Conservation (phyloP, 1,140 invertebrate genomes). For the Drosophila nigromelanica region DNA sequence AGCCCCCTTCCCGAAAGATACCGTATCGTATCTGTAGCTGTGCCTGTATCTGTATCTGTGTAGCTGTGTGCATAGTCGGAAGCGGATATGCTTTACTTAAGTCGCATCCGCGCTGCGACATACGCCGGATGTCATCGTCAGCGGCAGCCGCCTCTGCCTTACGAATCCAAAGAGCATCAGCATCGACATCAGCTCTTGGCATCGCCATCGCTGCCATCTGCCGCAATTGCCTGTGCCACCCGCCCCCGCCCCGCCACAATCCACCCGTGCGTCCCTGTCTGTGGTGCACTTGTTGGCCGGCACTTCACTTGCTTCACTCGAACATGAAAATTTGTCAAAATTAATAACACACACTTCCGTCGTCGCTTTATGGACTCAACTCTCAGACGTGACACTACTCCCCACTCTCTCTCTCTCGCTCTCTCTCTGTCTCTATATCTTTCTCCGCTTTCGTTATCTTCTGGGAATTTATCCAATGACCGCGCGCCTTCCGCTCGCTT, state of each 20-base stretch:
- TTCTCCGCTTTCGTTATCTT: slow-evolving; percentile 22
- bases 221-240: slow-evolving; percentile 15
- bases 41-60: slow-evolving; percentile 11
- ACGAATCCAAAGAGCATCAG: slow-evolving; percentile 2
- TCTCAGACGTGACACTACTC: slow-evolving; percentile 16
- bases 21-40: slow-evolving; percentile 14
- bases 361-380: slow-evolving; percentile 66
- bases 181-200: slow-evolving; percentile 36
- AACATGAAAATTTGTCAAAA: slow-evolving; percentile 83
- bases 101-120: slow-evolving; percentile 77
- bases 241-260: background rate
- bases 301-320: slow-evolving; percentile 43
- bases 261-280: slow-evolving; percentile 16
- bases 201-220: slow-evolving; percentile 39
- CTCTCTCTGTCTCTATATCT: background rate
- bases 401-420: background rate
- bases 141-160: slow-evolving; percentile 26
- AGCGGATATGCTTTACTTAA: slow-evolving; percentile 83
- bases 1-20: slow-evolving; percentile 20
- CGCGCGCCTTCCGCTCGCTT: slow-evolving; percentile 16
- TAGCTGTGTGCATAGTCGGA: slow-evolving; percentile 61
- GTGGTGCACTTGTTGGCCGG: slow-evolving; percentile 47
- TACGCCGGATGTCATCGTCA: slow-evolving; percentile 76
- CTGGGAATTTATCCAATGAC: slow-evolving; percentile 42
- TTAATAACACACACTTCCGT: slow-evolving; percentile 82